Base-by-base conservation (phyloP, 1,140 invertebrate genomes). In the Armadillidium nasatum region DNA sequence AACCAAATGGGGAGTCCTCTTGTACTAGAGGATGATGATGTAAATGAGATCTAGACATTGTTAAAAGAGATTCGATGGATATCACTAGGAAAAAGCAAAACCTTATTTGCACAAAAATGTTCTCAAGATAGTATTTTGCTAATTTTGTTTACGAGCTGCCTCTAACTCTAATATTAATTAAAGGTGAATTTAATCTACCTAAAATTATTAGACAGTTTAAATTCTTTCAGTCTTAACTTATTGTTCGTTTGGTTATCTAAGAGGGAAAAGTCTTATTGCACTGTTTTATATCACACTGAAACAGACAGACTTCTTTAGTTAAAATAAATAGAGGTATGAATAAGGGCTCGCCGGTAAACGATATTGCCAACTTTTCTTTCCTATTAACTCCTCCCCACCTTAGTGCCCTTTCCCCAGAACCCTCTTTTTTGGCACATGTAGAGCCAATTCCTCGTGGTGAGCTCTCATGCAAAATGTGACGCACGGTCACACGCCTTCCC, bases 321-420 rank as follows among this genome's bases (percentile, higher is more conserved):
- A 33, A 60, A 60, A 60, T 60, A 60, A 60, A 60, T 60, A 60
- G 19, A 60, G 50, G 50, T 60, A 19, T 60, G 19, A 19, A 60
- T 60, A 60, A 60, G 50, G 50, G 11, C 19, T 60, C 19, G 50
- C 50, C 50, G 50, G 50, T 60, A 60, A 60, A 60, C 19, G 50
- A 13, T 4, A 60, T 1, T 60, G 50, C 50, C 50, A 60, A 60
- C 11, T 60, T 19, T 7, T 19, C 11, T 7, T 19, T 60, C 50
- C 19, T 19, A 60, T 60, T 60, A 15, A 15, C 19, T 3, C 7
- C 50, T n/a, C n/a, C n/a, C n/a, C n/a, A n/a, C 50, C 50, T 60
- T 7, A 15, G 19, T 60, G 11, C 50, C 50, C 50, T 19, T 60
- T 15, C 50, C 50, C 50, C 33, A 33, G 33, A 33, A 33, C 33